Evolutionary conservation across 1,140 invertebrate species (phyloP).

Genomic region (Neuroterus valhalla): DNA sequence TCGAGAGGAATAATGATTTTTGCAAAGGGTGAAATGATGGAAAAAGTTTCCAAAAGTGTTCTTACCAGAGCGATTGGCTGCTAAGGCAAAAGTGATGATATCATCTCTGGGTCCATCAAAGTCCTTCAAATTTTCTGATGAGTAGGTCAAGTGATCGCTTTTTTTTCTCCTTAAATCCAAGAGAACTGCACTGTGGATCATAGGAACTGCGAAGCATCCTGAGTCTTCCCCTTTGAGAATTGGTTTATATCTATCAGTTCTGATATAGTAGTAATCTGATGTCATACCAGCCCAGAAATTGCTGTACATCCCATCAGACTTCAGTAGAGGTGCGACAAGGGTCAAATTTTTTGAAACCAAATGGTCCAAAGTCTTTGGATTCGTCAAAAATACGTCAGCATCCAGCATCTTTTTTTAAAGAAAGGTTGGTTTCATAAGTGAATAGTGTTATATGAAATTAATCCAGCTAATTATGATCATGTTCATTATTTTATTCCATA

Average conservation of each 20-base stretch:
- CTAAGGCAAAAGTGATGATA: conserved; percentile 94
- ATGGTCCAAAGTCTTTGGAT: conserved; percentile 80
- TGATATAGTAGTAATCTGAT: conserved; percentile 89
- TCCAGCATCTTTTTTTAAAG: conserved; percentile 85
- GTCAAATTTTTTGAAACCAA: conserved; percentile 81
- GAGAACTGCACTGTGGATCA: conserved; percentile 93
- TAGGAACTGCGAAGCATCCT: conserved; percentile 91
- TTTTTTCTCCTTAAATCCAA: conserved; percentile 82
- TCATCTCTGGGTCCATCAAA: conserved; percentile 91
- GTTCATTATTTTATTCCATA: conserved; percentile 36
- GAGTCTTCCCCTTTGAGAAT: conserved; percentile 84
- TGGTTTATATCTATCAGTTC: conserved; percentile 90
- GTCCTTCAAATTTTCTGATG: conserved; percentile 77
- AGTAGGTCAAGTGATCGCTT: conserved; percentile 86
- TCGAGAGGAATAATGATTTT: no score
- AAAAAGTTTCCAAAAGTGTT: no score
- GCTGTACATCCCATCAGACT: conserved; percentile 91
- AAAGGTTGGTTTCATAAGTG: conserved; percentile 27
- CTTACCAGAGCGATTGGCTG: conserved; percentile 84
- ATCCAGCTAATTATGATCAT: conserved; percentile 37
- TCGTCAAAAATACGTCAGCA: conserved; percentile 90
- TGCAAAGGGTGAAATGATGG: no score
- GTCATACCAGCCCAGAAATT: conserved; percentile 98
- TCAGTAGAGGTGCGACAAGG: conserved; percentile 89
- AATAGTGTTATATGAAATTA: conserved; percentile 1